phyloP scores from a whole-genome alignment of 2,888 invertebrate genomes.

The Laothoe populi region DNA sequence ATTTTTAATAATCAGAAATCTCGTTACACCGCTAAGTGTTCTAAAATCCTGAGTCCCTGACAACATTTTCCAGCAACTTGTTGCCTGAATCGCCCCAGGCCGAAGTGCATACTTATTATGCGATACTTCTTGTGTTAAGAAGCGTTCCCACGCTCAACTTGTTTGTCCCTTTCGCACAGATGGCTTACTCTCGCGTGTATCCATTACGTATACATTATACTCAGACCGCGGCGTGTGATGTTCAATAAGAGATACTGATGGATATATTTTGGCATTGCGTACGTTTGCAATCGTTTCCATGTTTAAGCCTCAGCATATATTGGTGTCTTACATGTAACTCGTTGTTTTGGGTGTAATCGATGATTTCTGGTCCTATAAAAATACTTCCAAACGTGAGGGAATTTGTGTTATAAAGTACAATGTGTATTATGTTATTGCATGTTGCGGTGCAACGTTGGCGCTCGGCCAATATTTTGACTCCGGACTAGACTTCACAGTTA shows the following conservation, averaged over 20 bases:
- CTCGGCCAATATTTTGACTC: slow-evolving; percentile 2
- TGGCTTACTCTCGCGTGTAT: slow-evolving; percentile 20
- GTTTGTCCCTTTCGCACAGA: slow-evolving; percentile 46
- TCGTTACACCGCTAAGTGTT: slow-evolving; percentile 54
- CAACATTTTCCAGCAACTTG: slow-evolving; percentile 59
- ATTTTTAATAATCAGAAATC: slow-evolving; percentile 25
- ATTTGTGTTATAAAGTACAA: background rate
- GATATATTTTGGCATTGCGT: slow-evolving; percentile 12
- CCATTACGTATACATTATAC: slow-evolving; percentile 18
- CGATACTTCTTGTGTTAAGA: slow-evolving; percentile 49
- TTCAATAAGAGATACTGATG: slow-evolving; percentile 16
- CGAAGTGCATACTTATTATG: slow-evolving; percentile 54
- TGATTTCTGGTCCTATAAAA: background rate
- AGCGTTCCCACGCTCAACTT: slow-evolving; percentile 67
- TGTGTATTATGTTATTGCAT: slow-evolving; percentile 7
- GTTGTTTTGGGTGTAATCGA: no score
- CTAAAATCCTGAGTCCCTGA: slow-evolving; percentile 44
- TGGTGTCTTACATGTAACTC: no score
- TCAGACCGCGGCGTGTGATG: slow-evolving; percentile 2
- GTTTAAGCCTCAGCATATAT: background rate
- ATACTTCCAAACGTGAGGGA: background rate
- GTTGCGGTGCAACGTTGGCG: background rate
- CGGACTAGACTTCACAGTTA: background rate
- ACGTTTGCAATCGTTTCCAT: background rate
- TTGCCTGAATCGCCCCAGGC: slow-evolving; percentile 56